A percentile compares a stretch with the other conserved stretches of the same genome.
These are phyloP conservation scores for Ruditapes philippinarum DNA, from an alignment of 1,140 invertebrate species.

Conservation along the genomic window DNA sequence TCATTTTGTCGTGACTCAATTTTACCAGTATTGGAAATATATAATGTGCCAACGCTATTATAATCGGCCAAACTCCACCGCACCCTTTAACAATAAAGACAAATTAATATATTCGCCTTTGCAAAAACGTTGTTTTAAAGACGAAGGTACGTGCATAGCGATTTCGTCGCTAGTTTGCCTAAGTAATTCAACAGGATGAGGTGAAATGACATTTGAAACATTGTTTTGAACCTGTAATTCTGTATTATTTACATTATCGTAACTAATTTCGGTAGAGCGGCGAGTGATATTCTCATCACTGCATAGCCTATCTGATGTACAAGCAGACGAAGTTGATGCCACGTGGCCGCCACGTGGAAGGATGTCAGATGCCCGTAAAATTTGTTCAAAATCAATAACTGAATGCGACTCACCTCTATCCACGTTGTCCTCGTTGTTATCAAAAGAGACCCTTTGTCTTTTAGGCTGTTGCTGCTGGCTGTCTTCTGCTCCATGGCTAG, in stretches of 20 bases:
- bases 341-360: too few species aligned
- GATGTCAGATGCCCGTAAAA: background rate
- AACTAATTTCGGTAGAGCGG: background rate
- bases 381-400: constrained; percentile 6
- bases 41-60: background rate
- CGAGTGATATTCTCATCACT: background rate
- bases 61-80: constrained; percentile 5
- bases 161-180: background rate
- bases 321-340: too few species aligned
- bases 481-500: background rate
- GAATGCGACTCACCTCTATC: too few species aligned
- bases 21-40: background rate
- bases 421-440: too few species aligned
- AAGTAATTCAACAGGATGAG: too few species aligned
- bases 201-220: too few species aligned
- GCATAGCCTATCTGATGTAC: background rate
- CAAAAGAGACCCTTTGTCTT: background rate
- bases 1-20: background rate
- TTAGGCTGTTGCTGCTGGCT: background rate
- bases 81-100: constrained; percentile 13
- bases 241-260: too few species aligned
- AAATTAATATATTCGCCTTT: constrained; percentile 3
- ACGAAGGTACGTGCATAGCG: background rate
- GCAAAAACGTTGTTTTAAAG: background rate
- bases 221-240: background rate